Evolutionary conservation across 2,113 vertebrate species (phyloP).

Genomic region (Ginglymostoma cirratum): DNA sequence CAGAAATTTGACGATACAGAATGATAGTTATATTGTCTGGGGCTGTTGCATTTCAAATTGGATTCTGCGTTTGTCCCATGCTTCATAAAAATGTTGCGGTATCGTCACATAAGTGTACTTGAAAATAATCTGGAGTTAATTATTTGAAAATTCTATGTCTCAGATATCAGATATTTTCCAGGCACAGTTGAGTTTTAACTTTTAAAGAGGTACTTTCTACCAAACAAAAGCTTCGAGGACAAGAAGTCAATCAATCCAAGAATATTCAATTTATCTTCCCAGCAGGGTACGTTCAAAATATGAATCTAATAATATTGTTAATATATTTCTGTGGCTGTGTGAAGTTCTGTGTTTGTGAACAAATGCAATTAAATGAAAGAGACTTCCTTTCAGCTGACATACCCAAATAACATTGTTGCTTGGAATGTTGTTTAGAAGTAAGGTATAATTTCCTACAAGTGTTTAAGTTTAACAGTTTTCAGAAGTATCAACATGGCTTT

Average conservation of each 20-base stretch:
- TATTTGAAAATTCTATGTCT: not conserved
- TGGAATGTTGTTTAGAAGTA: constrained; percentile 25
- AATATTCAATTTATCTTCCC: constrained; percentile 26
- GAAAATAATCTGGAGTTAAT: constrained; percentile 11
- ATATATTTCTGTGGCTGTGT: constrained; percentile 37
- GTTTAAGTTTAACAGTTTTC: not conserved
- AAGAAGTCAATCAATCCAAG: constrained; percentile 41
- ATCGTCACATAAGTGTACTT: not conserved
- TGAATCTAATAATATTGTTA: constrained; percentile 39
- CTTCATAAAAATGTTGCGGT: not conserved
- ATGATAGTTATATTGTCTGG: not conserved
- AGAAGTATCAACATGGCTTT: not conserved
- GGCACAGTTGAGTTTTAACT: not conserved
- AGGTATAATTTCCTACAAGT: not conserved
- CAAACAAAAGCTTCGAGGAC: not conserved
- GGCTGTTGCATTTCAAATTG: not conserved
- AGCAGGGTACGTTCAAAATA: constrained; percentile 40
- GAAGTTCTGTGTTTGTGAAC: constrained; percentile 40
- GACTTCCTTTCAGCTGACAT: not conserved
- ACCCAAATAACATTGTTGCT: not conserved
- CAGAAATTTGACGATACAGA: not conserved
- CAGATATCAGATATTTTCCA: not conserved
- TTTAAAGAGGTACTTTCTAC: not conserved
- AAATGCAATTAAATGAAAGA: not conserved
- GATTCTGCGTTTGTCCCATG: not conserved